Conservation (phyloP, 2,797 vertebrate species). For the Eidolon dupreanum region DNA sequence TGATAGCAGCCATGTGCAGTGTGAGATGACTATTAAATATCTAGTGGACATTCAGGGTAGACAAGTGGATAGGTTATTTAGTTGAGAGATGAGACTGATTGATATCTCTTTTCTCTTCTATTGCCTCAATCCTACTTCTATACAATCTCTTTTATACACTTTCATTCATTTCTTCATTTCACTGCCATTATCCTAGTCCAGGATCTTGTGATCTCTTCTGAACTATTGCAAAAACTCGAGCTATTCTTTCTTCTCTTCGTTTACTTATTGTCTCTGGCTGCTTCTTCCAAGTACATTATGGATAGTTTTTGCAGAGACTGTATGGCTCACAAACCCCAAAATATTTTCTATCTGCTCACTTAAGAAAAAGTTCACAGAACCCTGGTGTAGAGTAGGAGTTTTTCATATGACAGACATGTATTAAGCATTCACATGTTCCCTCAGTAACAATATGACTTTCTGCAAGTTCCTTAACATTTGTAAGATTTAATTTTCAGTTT, state of each 20-base stretch:
- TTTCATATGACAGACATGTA: background rate
- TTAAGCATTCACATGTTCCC: background rate
- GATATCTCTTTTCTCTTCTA: background rate
- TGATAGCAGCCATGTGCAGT: background rate
- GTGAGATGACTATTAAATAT: background rate
- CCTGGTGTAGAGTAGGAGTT: background rate
- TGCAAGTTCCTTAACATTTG: background rate
- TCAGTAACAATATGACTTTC: background rate
- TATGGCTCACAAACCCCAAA: background rate
- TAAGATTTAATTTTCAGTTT: conserved; percentile 9
- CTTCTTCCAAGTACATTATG: background rate
- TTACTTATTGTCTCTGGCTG: background rate
- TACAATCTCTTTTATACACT: background rate
- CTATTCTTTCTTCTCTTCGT: background rate
- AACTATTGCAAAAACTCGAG: background rate
- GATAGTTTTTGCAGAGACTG: background rate
- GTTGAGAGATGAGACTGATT: background rate
- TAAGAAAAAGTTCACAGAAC: background rate
- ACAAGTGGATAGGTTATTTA: background rate
- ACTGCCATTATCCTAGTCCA: background rate
- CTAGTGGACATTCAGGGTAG: background rate
- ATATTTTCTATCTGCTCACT: background rate
- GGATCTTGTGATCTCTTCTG: background rate
- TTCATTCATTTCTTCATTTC: background rate
- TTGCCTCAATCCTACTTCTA: background rate